phyloP scores from a whole-genome alignment of 2,113 vertebrate species.

The Phoxinus phoxinus region DNA sequence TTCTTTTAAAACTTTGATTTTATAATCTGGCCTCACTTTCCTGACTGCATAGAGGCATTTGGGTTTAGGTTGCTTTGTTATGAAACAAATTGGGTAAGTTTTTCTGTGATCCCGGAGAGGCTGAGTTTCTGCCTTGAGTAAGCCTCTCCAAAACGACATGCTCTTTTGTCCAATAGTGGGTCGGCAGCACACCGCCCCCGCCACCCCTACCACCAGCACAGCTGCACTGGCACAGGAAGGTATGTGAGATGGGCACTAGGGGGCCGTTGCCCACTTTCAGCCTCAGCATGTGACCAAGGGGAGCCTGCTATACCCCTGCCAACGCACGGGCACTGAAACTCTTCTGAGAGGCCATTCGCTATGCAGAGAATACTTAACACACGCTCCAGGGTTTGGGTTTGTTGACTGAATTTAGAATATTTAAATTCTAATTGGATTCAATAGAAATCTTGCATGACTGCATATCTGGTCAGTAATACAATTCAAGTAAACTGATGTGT shows the following conservation, averaged over 20 bases:
- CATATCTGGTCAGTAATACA: not conserved
- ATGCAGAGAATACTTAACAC: constrained; percentile 41
- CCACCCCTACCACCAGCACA: constrained; percentile 92
- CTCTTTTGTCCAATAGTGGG: constrained; percentile 92
- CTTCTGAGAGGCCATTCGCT: constrained; percentile 37
- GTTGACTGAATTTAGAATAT: constrained; percentile 8
- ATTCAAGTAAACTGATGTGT: not conserved
- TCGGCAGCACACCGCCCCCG: constrained; percentile 94
- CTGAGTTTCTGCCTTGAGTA: constrained; percentile 52
- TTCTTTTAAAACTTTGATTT: constrained; percentile 15
- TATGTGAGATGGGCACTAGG: constrained; percentile 75
- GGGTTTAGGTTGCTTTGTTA: constrained; percentile 21
- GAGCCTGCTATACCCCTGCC: constrained; percentile 56
- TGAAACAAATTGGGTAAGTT: constrained; percentile 31
- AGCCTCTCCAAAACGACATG: constrained; percentile 80
- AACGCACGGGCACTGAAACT: constrained; percentile 56
- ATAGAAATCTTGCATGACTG: not conserved
- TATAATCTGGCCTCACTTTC: constrained; percentile 11
- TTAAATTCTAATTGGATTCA: not conserved
- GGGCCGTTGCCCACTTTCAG: constrained; percentile 62
- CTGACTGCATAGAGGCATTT: not conserved
- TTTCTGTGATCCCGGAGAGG: constrained; percentile 48
- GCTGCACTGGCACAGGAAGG: constrained; percentile 93
- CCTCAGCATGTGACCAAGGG: constrained; percentile 75
- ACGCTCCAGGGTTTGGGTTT: not conserved